Base-by-base conservation (phyloP, 1,140 invertebrate genomes). In the Lordiphosa stackelbergi region DNA sequence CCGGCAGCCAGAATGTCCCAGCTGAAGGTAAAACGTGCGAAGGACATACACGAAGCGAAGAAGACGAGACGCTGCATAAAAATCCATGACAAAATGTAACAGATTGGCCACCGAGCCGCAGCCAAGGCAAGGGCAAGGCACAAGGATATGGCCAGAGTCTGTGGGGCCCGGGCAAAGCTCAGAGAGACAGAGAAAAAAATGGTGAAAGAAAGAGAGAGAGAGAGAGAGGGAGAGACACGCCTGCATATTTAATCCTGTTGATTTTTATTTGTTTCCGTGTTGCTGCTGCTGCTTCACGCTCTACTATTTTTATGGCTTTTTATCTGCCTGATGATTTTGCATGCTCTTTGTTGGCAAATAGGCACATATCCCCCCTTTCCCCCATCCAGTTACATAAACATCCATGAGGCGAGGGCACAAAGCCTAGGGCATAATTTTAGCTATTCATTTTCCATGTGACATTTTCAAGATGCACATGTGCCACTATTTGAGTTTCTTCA, bases 201-300 rank as follows among this genome's bases (percentile, higher is more conserved):
- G 56, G 45, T 45, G 43, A 47, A 10, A 48, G 56, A 37, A 12
- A 49, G 31, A 48, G 47, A 53, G 54, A 41, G 47, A 53, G 54
- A 41, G 49, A 37, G 9, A 49, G 31, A 48, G 47, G 49, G 54
- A 41, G 35, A 43, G 53, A 43, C 63, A 58, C 65, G 69, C 53
- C 28, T 81, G 77, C 75, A 81, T 81, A 75, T 81, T 81, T 83
- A 81, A 81, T 81, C 77, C 72, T 81, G 77, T 81, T 81, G 77
- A 83, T 81, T 79, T 83, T 81, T 81, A 81, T 75, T 83, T 81
- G 75, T 75, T 81, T 71, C 68, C 77, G 12, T 45, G 53, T 36
- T 64, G 41, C 45, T 52, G 40, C 68, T 42, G 45, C 22, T 49
- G 28, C 42, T 42, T 37, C 47, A 45, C 56, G 52, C 28, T 51